A percentile compares a stretch with the other conserved stretches of the same genome.
Conservation (phyloP, 2,888 invertebrate species). For the Mesopsocus fuscifrons region DNA sequence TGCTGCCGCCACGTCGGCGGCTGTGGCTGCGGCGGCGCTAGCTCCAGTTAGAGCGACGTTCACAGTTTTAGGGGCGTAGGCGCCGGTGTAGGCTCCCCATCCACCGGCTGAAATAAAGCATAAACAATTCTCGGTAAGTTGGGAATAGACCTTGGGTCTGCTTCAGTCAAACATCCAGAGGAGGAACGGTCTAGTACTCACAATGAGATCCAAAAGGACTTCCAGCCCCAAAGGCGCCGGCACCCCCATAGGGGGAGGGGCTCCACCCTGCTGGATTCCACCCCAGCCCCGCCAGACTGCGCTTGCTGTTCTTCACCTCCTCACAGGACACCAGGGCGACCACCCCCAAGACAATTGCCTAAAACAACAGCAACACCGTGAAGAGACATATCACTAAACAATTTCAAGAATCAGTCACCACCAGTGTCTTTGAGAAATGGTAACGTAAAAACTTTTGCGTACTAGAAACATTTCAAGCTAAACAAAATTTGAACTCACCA, state of each 20-base stretch:
- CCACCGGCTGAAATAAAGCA: not conserved
- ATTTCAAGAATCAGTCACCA: too few species aligned
- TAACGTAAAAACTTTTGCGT: too few species aligned
- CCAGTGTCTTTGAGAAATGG: too few species aligned
- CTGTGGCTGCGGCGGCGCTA: conserved; percentile 23
- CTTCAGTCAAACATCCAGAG: too few species aligned
- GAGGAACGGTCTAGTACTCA: too few species aligned
- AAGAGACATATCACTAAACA: too few species aligned
- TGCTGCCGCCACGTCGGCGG: conserved; percentile 48
- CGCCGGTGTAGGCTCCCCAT: not conserved
- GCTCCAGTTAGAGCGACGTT: not conserved
- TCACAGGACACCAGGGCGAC: not conserved
- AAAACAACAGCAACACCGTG: too few species aligned
- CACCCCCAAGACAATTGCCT: not conserved
- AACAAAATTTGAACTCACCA: too few species aligned
- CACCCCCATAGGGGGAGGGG: not conserved
- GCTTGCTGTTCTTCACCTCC: conserved; percentile 2
- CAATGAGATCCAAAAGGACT: too few species aligned
- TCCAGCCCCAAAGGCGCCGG: not conserved
- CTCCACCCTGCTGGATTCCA: not conserved
- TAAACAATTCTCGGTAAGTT: too few species aligned
- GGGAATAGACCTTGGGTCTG: too few species aligned
- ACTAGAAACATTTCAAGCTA: too few species aligned
- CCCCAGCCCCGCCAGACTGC: conserved; percentile 7
- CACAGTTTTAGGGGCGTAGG: not conserved